A percentile compares a stretch with the other conserved stretches of the same genome.
Conservation (phyloP, 2,797 vertebrate genomes). For the Tenualosa thibaudeaui region DNA sequence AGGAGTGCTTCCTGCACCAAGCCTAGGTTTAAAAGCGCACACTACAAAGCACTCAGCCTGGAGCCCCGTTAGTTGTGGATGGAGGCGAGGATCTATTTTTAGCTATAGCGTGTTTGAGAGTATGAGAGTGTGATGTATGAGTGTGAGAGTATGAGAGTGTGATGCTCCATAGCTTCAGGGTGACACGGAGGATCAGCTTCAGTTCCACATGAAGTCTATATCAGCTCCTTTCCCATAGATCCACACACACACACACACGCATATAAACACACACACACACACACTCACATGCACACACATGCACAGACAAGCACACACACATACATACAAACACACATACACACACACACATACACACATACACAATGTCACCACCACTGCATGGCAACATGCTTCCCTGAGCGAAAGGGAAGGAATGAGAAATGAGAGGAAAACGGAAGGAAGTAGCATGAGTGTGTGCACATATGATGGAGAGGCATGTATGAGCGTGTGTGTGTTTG, state of each 20-base stretch:
- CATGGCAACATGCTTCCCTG: neutral
- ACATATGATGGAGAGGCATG: neutral
- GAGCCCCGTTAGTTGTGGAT: neutral
- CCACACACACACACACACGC: too few relatives aligned
- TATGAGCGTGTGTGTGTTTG: neutral
- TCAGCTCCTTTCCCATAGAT: neutral
- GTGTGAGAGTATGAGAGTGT: neutral
- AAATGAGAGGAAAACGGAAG: neutral
- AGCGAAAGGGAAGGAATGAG: neutral
- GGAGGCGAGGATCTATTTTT: constrained; percentile 7
- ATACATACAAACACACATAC: neutral
- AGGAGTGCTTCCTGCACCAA: neutral
- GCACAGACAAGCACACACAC: neutral
- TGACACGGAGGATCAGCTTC: neutral
- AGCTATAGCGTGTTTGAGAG: neutral
- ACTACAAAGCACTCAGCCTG: neutral
- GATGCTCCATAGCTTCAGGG: neutral
- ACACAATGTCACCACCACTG: neutral
- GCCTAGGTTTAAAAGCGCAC: too few relatives aligned
- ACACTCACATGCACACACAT: neutral
- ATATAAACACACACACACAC: too few relatives aligned
- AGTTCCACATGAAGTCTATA: neutral
- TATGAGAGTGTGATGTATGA: neutral
- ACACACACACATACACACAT: neutral
- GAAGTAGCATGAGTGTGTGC: neutral